Base-by-base conservation (phyloP, 2,888 invertebrate genomes). In the Isotomurus palustris region DNA sequence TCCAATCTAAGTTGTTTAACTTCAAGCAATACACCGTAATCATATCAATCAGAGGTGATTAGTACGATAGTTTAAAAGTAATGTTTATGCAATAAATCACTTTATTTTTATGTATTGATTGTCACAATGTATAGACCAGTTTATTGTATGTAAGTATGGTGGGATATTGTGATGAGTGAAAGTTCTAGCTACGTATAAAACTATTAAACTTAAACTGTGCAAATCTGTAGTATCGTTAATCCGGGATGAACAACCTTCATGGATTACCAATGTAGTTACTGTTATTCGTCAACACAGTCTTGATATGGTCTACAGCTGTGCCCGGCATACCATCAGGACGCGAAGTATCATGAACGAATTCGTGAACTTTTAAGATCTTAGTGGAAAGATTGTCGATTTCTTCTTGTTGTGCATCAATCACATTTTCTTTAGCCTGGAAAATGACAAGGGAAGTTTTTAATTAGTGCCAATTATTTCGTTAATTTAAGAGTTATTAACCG, bases 321-420 rank as follows among this genome's bases (percentile, higher is more conserved):
- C 59, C 56, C 21, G 58, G 54, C 40, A 56, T 49, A 14, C 60
- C 58, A 19, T 60, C 57, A 28, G 67, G 60, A 12, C 58, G 53
- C 12, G 58, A 56, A 28, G 63, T 57, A 24, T 66, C 66, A 35
- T 60, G 58, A 47, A 69, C 54, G 51, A 61, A 66, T 49, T 70
- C 70, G 4, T 64, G 54, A 36, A 68, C 61, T 49, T 66, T 67
- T 27, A 68, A 50, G 24, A 72, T 45, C 54, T 72, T 74, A 3
- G 54, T 66, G 2, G 73, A 59, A 36, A 80, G 68, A 43, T 74
- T 71, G 21, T 74, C 71, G 29, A 81, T 76, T 66, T 80, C 78
- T 12, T 76, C 73, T 68, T 77, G 76, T 65, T 81, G 75, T 59
- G 77, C 60, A 64, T 73, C 72, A 61, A 80, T 76, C 29, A 79